Evolutionary conservation across 2,888 invertebrate genomes (phyloP).

Genomic region (Euplexia lucipara): DNA sequence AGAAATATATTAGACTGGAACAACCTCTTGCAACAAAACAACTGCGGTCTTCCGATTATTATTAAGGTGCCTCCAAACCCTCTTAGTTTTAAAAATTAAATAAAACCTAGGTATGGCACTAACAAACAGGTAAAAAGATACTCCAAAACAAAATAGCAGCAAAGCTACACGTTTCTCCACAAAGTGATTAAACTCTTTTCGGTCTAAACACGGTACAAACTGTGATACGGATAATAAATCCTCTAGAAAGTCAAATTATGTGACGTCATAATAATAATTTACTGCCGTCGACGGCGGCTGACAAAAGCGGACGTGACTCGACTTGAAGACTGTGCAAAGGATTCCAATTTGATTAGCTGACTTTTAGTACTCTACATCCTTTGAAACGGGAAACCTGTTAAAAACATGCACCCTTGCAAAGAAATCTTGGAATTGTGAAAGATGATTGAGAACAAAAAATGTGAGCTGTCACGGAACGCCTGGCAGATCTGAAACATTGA

Average conservation of each 20-base stretch:
- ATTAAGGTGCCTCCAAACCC: too few species aligned
- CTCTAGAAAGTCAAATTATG: constrained; percentile 59
- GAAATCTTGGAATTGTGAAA: constrained; percentile 29
- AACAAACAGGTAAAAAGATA: constrained; percentile 19
- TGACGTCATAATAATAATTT: constrained; percentile 66
- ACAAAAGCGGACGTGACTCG: constrained; percentile 64
- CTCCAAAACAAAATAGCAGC: constrained; percentile 13
- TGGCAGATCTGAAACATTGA: too few species aligned
- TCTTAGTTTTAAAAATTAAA: too few species aligned
- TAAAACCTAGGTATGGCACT: too few species aligned
- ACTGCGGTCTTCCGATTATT: too few species aligned
- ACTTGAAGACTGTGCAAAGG: constrained; percentile 55
- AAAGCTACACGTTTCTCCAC: constrained; percentile 1
- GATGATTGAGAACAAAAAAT: constrained; percentile 37
- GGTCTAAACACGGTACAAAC: constrained; percentile 31
- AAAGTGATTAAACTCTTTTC: constrained; percentile 51
- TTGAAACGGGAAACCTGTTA: constrained; percentile 52
- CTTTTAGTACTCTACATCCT: constrained; percentile 50
- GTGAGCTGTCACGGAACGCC: too few species aligned
- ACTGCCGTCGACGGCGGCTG: constrained; percentile 52
- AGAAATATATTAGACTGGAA: too few species aligned
- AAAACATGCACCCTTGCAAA: constrained; percentile 35
- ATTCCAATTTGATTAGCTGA: constrained; percentile 64
- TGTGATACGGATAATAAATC: constrained; percentile 61
- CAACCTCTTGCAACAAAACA: too few species aligned